Conservation (phyloP, 2,888 invertebrate species). For the Kryphioiulus occultus region DNA sequence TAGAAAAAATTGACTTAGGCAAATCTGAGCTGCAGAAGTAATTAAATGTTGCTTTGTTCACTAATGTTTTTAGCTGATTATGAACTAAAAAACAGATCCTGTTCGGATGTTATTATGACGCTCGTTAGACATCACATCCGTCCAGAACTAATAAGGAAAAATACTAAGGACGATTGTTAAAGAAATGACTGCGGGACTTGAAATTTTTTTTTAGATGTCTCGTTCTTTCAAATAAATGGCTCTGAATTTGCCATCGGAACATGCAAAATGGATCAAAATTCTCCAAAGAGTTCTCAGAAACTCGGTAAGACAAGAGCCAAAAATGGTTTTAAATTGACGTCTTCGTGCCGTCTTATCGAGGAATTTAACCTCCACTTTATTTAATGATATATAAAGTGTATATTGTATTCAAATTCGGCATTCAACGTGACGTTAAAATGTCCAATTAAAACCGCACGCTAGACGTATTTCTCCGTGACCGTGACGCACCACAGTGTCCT, state of each 20-base stretch:
- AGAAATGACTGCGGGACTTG: neutral
- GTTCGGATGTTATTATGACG: neutral
- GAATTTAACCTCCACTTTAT: conserved; percentile 25
- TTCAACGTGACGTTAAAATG: neutral
- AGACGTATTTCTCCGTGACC: neutral
- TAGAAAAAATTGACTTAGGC: too few species aligned
- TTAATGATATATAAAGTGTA: neutral
- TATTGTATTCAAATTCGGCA: conserved; percentile 7
- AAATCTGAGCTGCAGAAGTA: neutral
- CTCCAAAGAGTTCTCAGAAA: neutral
- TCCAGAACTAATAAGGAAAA: conserved; percentile 20
- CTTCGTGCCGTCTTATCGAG: neutral
- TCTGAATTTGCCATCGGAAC: neutral
- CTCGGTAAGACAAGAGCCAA: too few species aligned
- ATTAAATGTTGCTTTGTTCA: neutral
- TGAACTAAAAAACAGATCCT: conserved; percentile 34
- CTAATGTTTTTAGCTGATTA: neutral
- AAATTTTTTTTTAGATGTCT: neutral
- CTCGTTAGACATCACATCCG: neutral
- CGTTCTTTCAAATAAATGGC: neutral
- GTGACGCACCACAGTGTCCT: neutral
- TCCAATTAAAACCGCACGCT: neutral
- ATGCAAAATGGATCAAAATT: neutral
- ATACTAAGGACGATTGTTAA: neutral
- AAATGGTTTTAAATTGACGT: too few species aligned